Evolutionary conservation across 2,888 invertebrate species (phyloP), one percentile per base, ranked within the genome.

Genomic region (Raillietiella orientalis): DNA sequence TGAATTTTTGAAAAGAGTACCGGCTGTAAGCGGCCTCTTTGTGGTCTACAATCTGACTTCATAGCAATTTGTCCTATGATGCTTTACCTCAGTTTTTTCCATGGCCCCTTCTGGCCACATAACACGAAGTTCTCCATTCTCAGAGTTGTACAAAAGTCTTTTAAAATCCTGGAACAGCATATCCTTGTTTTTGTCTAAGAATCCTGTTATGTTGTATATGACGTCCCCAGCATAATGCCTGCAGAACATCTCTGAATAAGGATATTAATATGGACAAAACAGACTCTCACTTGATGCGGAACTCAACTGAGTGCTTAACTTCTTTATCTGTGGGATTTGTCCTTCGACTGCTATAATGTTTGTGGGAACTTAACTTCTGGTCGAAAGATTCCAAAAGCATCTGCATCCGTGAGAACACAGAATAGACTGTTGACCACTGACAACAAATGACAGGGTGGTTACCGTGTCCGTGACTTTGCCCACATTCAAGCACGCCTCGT

Each of bases 81-180:
- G 5, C 50, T 49, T 47, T 54, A 69, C 60, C 58, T 70, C 62
- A 20, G 63, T 62, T 37, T 90, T 75, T 39, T 77, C 62, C 39
- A 70, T 65, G 14, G 71, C 72, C 15, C 93, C 93, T 46, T 93
- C 93, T 0, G 87, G 90, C 84, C 87, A 93, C 82, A 93, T 84
- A 31, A 53, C 52, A 22, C 62, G 59, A 21, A 93, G 55, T 34
- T 74, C 60, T 12, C 50, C 42, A 47, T 79, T 70, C 29, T 52
- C 54, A 24, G 84, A 84, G 40, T 69, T 65, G 47, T 63, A 82
- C 34, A 90, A 53, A 29, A 93, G 52, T 15, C 93, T 55, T 52
- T 90, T 93, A 41, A 93, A 75, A 49, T 93, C 90, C 54, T 87
- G 87, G 54, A 77, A 93, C 25, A 93, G 54, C 0, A 75, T 72